Conservation (phyloP, 2,113 vertebrate species). For the Elgaria multicarinata region DNA sequence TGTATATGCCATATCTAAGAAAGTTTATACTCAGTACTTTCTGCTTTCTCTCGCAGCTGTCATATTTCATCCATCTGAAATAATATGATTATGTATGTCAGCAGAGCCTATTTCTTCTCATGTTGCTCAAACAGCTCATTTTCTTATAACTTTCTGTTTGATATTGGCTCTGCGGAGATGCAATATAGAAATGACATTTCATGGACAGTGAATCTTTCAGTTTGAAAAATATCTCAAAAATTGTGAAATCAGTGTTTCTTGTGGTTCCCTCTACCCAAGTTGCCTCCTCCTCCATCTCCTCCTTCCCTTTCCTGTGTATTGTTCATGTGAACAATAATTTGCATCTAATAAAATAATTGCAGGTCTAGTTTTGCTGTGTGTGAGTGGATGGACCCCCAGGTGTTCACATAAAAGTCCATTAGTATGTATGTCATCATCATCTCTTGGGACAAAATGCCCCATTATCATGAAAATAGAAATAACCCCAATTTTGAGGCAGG, state of each 20-base stretch:
- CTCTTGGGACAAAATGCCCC: constrained; percentile 56
- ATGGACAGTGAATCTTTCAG: constrained; percentile 7
- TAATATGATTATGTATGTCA: background rate
- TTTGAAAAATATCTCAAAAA: background rate
- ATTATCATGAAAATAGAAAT: constrained; percentile 65
- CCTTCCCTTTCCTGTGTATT: constrained; percentile 9
- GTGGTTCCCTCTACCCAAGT: background rate
- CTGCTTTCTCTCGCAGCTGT: background rate
- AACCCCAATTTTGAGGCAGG: constrained; percentile 52
- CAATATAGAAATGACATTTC: background rate
- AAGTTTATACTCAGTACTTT: constrained; percentile 1
- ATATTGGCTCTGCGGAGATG: constrained; percentile 25
- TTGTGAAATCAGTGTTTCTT: constrained; percentile 27
- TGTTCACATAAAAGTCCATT: constrained; percentile 62
- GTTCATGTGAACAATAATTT: constrained; percentile 52
- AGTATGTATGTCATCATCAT: constrained; percentile 40
- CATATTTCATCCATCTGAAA: constrained; percentile 28
- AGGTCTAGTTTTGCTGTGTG: constrained; percentile 31
- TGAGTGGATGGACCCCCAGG: constrained; percentile 44
- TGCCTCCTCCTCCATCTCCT: constrained; percentile 10
- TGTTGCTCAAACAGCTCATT: constrained; percentile 17
- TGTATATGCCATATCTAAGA: background rate
- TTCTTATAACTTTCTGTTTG: constrained; percentile 14
- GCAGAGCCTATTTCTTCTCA: constrained; percentile 14
- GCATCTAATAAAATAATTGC: constrained; percentile 61